A percentile compares a stretch with the other conserved stretches of the same genome.
Evolutionary conservation across 2,797 vertebrate genomes (phyloP).

Genomic region (Dermochelys coriacea): DNA sequence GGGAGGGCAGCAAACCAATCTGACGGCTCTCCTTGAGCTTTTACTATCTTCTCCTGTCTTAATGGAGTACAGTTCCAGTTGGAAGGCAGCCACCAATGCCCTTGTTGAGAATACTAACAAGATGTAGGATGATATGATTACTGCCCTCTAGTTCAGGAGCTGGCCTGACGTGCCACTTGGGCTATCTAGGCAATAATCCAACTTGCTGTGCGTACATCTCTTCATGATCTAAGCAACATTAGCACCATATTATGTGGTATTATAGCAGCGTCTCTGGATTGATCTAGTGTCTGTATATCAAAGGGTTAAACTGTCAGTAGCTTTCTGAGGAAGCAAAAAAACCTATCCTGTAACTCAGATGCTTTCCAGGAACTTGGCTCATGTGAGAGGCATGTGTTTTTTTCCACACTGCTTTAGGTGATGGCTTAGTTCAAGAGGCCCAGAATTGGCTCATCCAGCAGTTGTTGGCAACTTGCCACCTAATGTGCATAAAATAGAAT

Average conservation of each 20-base stretch:
- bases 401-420: conserved; percentile 69
- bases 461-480: conserved; percentile 68
- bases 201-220: background rate
- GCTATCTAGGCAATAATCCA: background rate
- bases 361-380: conserved; percentile 78
- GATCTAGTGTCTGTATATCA: background rate
- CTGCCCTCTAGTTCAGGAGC: background rate
- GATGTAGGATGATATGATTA: conserved; percentile 2
- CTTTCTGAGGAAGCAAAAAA: background rate
- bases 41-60: background rate
- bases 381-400: conserved; percentile 67
- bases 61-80: conserved; percentile 23
- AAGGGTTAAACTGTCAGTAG: conserved; percentile 20
- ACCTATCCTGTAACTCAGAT: background rate
- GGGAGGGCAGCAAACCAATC: background rate
- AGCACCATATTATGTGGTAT: rapidly evolving
- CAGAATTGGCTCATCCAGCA: conserved; percentile 70
- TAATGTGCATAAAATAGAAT: conserved; percentile 73
- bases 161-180: background rate
- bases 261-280: background rate
- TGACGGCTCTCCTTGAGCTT: conserved; percentile 13
- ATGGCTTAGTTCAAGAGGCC: conserved; percentile 72
- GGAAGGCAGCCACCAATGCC: conserved; percentile 57
- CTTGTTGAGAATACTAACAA: conserved; percentile 13
- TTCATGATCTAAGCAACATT: background rate